phyloP scores from a whole-genome alignment of 2,113 vertebrate species.

The Romanogobio albipinnatus region DNA sequence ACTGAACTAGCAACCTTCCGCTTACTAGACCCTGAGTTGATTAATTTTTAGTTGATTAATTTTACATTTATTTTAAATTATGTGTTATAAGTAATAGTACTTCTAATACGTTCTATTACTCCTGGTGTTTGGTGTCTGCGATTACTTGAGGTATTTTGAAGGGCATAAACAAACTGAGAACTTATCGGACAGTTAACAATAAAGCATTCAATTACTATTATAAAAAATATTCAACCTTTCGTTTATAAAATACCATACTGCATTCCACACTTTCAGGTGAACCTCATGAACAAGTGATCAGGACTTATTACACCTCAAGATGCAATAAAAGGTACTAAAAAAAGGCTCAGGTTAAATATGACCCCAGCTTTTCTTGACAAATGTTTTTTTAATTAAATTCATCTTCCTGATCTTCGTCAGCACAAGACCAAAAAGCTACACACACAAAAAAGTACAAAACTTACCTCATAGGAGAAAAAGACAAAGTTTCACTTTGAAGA shows the following conservation, averaged over 20 bases:
- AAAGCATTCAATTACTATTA: not conserved
- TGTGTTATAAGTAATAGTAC: not conserved
- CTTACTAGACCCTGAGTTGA: not conserved
- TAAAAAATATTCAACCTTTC: not conserved
- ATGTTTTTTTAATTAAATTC: no score
- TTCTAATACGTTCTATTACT: not conserved
- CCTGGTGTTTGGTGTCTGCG: not conserved
- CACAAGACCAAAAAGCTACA: not conserved
- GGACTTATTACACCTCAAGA: not conserved
- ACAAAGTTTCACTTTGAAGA: conserved; percentile 24
- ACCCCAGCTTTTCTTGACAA: not conserved
- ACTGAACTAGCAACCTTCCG: not conserved
- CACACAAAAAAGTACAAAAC: not conserved
- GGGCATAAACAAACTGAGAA: not conserved
- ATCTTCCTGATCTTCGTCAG: not conserved
- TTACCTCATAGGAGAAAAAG: conserved; percentile 14
- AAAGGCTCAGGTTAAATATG: not conserved
- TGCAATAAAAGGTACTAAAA: not conserved
- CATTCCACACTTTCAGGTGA: not conserved
- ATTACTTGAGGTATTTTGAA: not conserved
- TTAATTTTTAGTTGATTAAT: not conserved
- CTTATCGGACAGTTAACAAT: not conserved
- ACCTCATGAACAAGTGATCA: not conserved
- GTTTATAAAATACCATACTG: not conserved
- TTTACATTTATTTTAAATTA: not conserved